A percentile compares a stretch with the other conserved stretches of the same genome.
Conservation (phyloP, 1,140 invertebrate species). For the Heliothis subflexa region DNA sequence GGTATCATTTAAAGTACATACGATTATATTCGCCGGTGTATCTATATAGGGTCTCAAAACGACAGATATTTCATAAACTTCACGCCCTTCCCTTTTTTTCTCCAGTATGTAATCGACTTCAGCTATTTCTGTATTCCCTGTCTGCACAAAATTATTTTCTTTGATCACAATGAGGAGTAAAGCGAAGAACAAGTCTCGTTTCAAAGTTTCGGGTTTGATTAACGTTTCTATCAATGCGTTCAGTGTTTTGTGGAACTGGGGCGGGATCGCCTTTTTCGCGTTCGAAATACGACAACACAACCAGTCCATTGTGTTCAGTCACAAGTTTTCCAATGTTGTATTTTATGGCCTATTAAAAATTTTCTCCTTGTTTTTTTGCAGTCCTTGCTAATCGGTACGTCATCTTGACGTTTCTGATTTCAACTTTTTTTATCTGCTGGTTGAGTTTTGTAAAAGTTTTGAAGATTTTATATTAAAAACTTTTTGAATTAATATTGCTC, state of each 20-base stretch:
- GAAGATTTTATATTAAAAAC: not conserved
- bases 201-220: conserved; percentile 65
- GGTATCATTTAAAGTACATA: conserved; percentile 48
- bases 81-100: conserved; percentile 39
- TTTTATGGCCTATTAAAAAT: conserved; percentile 36
- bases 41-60: conserved; percentile 53
- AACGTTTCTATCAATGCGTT: conserved; percentile 60
- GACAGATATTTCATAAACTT: conserved; percentile 51
- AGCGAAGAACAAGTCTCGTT: conserved; percentile 61
- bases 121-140: conserved; percentile 51
- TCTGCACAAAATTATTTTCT: conserved; percentile 61
- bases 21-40: conserved; percentile 58
- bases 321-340: conserved; percentile 23
- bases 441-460: not conserved
- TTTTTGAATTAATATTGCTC: not conserved
- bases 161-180: conserved; percentile 65
- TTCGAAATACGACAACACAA: conserved; percentile 1
- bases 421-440: not conserved
- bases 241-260: conserved; percentile 59
- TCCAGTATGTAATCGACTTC: conserved; percentile 55
- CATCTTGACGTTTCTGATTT: conserved; percentile 24
- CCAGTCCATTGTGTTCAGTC: conserved; percentile 40
- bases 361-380: not conserved
- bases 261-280: conserved; percentile 53
- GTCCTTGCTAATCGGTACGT: not conserved